Evolutionary conservation across 2,888 invertebrate genomes (phyloP).

Genomic region (Oxytorus armatus): DNA sequence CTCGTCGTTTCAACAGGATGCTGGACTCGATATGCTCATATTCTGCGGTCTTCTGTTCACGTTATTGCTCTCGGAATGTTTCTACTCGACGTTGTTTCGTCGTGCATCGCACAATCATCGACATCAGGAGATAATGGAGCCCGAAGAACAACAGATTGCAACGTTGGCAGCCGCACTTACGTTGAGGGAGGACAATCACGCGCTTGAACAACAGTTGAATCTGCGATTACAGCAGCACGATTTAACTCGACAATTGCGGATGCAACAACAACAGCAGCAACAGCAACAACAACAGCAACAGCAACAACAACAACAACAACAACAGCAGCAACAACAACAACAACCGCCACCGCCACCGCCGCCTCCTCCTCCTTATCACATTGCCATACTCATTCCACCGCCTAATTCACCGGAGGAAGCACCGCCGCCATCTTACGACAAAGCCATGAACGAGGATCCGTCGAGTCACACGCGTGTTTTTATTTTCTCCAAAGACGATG

Average conservation of each 20-base stretch:
- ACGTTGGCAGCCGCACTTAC: conserved; percentile 72
- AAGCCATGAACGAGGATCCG: conserved; percentile 86
- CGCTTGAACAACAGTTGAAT: conserved; percentile 37
- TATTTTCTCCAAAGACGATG: conserved; percentile 57
- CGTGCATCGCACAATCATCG: conserved; percentile 72
- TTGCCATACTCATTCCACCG: conserved; percentile 91
- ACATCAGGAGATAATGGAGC: conserved; percentile 70
- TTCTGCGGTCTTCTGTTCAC: conserved; percentile 84
- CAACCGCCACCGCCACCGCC: conserved; percentile 70
- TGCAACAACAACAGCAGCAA: conserved; percentile 71
- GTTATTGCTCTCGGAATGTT: conserved; percentile 80
- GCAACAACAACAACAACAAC: conserved; percentile 76
- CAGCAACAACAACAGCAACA: conserved; percentile 64
- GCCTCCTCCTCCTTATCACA: conserved; percentile 93
- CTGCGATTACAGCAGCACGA: conserved; percentile 31
- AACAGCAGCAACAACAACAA: conserved; percentile 77
- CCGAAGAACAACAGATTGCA: conserved; percentile 74
- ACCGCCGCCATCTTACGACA: conserved; percentile 91
- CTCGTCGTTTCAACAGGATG: conserved; percentile 78
- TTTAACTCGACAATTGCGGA: conserved; percentile 67
- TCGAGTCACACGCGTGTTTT: conserved; percentile 53
- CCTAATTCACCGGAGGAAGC: conserved; percentile 85
- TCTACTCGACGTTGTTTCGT: conserved; percentile 77
- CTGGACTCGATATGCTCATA: conserved; percentile 87
- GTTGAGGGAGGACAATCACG: conserved; percentile 47